These are phyloP conservation scores for Drosophila subobscura DNA, from an alignment of 1,140 invertebrate species.

Conservation along the genomic window DNA sequence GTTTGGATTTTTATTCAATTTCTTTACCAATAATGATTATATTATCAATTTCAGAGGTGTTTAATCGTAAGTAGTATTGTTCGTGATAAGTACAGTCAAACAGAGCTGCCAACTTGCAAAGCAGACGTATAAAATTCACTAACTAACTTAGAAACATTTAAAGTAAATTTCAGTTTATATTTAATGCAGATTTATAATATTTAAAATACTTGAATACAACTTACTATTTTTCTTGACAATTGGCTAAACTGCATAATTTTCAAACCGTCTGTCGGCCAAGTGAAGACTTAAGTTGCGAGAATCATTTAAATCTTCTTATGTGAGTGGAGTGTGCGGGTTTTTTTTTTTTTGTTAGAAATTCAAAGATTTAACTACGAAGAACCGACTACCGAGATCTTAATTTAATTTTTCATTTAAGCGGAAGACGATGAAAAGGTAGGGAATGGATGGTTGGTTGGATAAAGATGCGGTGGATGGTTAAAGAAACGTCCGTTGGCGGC, in stretches of 20 bases:
- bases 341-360: constrained; percentile 40
- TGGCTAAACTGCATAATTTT: constrained; percentile 62
- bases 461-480: constrained; percentile 55
- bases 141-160: no score
- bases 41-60: no score
- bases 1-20: no score
- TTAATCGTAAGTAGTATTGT: no score
- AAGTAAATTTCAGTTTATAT: not conserved
- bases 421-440: constrained; percentile 7
- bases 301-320: constrained; percentile 35
- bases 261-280: constrained; percentile 31
- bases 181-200: not conserved
- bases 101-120: no score
- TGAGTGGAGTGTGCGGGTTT: not conserved
- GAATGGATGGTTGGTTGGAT: constrained; percentile 16
- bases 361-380: no score
- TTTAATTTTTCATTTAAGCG: constrained; percentile 64
- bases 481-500: constrained; percentile 59
- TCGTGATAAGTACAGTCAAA: no score
- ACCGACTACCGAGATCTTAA: constrained; percentile 74
- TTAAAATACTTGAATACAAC: not conserved
- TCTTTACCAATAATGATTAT: no score
- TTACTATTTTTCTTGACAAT: constrained; percentile 27
- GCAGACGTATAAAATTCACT: no score
- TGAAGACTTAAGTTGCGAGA: constrained; percentile 58